Percentiles rank a stretch among this genome's conserved stretches.
These are phyloP conservation scores for Xenentodon cancila DNA, from an alignment of 2,797 vertebrate genomes.

Conservation along the genomic window DNA sequence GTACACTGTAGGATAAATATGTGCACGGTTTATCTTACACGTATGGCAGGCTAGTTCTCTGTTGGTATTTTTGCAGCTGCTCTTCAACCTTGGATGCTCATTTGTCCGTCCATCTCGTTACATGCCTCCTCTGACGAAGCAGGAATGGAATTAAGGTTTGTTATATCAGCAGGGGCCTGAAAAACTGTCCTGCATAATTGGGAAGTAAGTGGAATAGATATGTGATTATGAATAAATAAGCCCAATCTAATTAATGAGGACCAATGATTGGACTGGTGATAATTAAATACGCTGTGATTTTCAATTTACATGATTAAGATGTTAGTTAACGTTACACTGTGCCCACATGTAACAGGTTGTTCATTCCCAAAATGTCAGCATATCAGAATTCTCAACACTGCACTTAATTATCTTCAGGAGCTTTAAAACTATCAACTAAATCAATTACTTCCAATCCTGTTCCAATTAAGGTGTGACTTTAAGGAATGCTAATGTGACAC, in stretches of 20 bases:
- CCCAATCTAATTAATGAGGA: conserved; percentile 79
- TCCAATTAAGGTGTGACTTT: conserved; percentile 83
- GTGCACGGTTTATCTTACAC: background rate
- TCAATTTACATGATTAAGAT: conserved; percentile 85
- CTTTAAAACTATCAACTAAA: conserved; percentile 81
- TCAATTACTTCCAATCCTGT: conserved; percentile 84
- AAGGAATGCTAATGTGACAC: conserved; percentile 75
- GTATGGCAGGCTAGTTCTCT: background rate
- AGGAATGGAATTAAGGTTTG: conserved; percentile 68
- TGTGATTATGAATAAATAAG: conserved; percentile 81
- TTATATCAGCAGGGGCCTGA: conserved; percentile 67
- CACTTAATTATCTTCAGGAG: conserved; percentile 83
- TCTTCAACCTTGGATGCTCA: conserved; percentile 47
- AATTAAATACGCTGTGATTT: conserved; percentile 82
- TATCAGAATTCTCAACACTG: conserved; percentile 82
- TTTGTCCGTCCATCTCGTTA: conserved; percentile 60
- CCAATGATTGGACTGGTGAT: conserved; percentile 77
- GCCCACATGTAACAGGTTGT: conserved; percentile 77
- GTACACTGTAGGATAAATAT: background rate
- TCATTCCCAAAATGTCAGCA: conserved; percentile 86
- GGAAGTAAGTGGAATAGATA: conserved; percentile 74
- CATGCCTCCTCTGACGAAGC: conserved; percentile 65
- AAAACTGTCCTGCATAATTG: conserved; percentile 77
- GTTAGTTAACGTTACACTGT: conserved; percentile 78
- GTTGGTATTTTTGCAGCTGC: conserved; percentile 22